Evolutionary conservation across 2,888 invertebrate species (phyloP), one percentile per base, ranked within the genome.

Genomic region (Molanna angustata): DNA sequence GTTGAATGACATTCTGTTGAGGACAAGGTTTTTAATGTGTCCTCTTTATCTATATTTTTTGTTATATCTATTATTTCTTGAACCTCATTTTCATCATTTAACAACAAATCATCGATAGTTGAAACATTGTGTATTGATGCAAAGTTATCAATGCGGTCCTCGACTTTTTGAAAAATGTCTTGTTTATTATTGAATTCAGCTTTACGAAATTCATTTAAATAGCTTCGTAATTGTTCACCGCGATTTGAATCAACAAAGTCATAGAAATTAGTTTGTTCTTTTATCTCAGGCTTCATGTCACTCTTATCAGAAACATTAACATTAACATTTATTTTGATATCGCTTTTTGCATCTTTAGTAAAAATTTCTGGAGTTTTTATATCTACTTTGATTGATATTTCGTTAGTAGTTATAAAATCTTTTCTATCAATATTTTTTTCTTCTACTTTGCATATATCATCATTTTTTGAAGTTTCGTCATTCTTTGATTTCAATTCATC

Each of bases 191-290:
- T 49, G 32, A 46, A 57, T 42, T 58, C 57, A 18, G 59, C 58
- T 54, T 57, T 60, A 51, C 54, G 47, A 55, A 60, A 59, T 50
- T 61, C 57, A 37, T 59, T 51, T 27, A 59, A 46, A 47, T 61
- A 59, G 44, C 54, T 56, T 35, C 58, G 53, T 20, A 58, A 37
- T 27, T 54, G 57, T 53, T 59, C 52, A 4, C 57, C 57, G n/a
- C 55, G 49, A 19, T 52, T 55, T 22, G 60, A 57, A 45, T 59
- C 56, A 7, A 61, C 54, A 56, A 56, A 58, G 9, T 58, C 56
- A 22, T 51, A 37, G 43, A 58, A 56, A n/a, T 47, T 49, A 18
- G 31, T 46, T 4, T 44, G 39, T 31, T 52, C 49, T 46, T 45
- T 43, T 18, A 21, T 18, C 13, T 37, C 22, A 14, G n/a, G n/a